A percentile compares a stretch with the other conserved stretches of the same genome.
phyloP scores from a whole-genome alignment of 1,140 invertebrate genomes.

The Trypoxylus dichotomus region DNA sequence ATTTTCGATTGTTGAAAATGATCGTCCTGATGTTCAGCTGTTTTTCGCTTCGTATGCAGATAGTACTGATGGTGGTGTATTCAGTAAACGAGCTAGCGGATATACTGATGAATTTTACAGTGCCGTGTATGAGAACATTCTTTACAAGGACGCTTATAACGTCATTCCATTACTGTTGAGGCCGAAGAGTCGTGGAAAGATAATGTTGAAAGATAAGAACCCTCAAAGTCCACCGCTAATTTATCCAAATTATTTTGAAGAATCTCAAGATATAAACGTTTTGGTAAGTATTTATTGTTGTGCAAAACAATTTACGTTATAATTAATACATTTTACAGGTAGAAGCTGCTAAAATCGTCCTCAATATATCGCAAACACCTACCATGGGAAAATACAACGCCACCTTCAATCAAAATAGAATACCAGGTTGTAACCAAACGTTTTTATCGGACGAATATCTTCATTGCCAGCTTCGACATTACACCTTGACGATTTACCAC shows the following conservation, averaged over 20 bases:
- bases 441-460: constrained; percentile 69
- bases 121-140: constrained; percentile 66
- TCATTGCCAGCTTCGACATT: constrained; percentile 69
- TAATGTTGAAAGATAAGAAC: constrained; percentile 67
- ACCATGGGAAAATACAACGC: constrained; percentile 67
- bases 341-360: constrained; percentile 71
- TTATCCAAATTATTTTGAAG: constrained; percentile 76
- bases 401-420: constrained; percentile 61
- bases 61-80: constrained; percentile 74
- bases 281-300: constrained; percentile 55
- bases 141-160: constrained; percentile 67
- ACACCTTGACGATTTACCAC: constrained; percentile 71
- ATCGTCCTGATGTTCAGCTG: constrained; percentile 79
- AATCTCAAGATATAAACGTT: constrained; percentile 67
- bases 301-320: neutral
- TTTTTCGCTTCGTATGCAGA: constrained; percentile 72
- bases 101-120: constrained; percentile 68
- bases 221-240: constrained; percentile 73
- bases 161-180: constrained; percentile 73
- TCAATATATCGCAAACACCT: constrained; percentile 63
- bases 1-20: constrained; percentile 63
- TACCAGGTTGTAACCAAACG: constrained; percentile 62
- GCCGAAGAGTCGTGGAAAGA: constrained; percentile 72
- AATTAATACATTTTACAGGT: constrained; percentile 54
- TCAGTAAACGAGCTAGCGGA: constrained; percentile 67